Evolutionary conservation across 2,888 invertebrate genomes (phyloP), one percentile per base, ranked within the genome.

Genomic region (Tachina grossa): DNA sequence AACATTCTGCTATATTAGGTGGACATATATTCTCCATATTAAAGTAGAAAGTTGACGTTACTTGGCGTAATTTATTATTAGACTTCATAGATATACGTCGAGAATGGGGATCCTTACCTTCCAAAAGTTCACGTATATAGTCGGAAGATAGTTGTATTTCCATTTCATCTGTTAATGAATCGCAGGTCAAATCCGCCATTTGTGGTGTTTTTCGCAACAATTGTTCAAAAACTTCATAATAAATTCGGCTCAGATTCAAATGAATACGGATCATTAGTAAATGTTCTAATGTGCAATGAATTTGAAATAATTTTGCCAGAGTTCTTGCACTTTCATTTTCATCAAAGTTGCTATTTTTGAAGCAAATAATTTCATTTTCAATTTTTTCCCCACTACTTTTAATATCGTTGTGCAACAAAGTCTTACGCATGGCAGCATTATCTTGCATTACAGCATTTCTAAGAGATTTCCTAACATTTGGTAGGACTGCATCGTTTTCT

Each of bases 271-370:
- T 91, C 90, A 91, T 89, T 16, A 93, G 53, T 11, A 93, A 83
- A 87, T 93, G 93, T 83, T 93, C 93, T 74, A 93, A 68, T 0
- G 90, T 89, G 66, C 91, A 90, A 81, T 93, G 93, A 11, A 92
- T 90, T 88, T 92, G 92, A 19, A 91, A 88, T 2, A 93, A 74
- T 76, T 91, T 91, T 0, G 91, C 89, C n/a, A 93, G 72, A 13
- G 88, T 88, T 14, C 81, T 84, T 55, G 90, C 89, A 41, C 90
- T 90, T 47, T 91, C 90, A 0, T 82, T 74, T 69, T 89, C 88
- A 87, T 90, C 88, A 61, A 93, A 93, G 69, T 89, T 89, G 49
- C 93, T 93, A 85, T 93, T 93, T 82, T 90, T 91, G 57, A 93
- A 92, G 0, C 90, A 92, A 2, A 89, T 71, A 1, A 86, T 78